phyloP scores from a whole-genome alignment of 2,797 vertebrate genomes.

The Lindbergichthys nudifrons region DNA sequence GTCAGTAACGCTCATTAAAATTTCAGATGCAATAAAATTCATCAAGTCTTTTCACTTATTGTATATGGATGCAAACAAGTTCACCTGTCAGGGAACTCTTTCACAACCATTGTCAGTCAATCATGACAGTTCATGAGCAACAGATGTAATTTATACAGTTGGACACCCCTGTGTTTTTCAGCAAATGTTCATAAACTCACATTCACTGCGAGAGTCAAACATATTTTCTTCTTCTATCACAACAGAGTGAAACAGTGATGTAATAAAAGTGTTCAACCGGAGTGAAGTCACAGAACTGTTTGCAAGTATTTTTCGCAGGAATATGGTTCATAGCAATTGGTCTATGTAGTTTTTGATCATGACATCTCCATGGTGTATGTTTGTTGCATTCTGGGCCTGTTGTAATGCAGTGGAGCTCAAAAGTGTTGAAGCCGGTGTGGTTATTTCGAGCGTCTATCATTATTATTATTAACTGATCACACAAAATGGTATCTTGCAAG shows the following conservation, averaged over 20 bases:
- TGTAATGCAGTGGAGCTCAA: not conserved
- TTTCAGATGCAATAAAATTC: slow-evolving; percentile 2
- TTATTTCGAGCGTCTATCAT: too few relatives aligned
- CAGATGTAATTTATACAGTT: not conserved
- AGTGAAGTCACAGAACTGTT: not conserved
- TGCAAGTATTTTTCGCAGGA: not conserved
- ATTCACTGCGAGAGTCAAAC: not conserved
- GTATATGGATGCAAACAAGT: not conserved
- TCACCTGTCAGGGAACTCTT: not conserved
- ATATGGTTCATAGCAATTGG: not conserved
- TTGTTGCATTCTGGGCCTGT: not conserved
- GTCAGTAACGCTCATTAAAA: slow-evolving; percentile 12
- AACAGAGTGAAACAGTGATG: not conserved
- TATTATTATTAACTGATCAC: not conserved
- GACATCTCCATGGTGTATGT: not conserved
- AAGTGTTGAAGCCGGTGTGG: not conserved
- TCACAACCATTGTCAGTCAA: not conserved
- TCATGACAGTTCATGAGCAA: not conserved
- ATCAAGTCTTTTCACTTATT: not conserved
- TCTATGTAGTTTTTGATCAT: not conserved
- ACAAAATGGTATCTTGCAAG: not conserved
- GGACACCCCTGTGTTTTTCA: not conserved
- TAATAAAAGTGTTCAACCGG: too few relatives aligned
- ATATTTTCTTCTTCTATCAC: slow-evolving; percentile 3
- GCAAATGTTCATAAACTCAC: not conserved